These are phyloP conservation scores for Muricea muricata DNA, from an alignment of 92 coral and sea anemone genomes.

Conservation along the genomic window DNA sequence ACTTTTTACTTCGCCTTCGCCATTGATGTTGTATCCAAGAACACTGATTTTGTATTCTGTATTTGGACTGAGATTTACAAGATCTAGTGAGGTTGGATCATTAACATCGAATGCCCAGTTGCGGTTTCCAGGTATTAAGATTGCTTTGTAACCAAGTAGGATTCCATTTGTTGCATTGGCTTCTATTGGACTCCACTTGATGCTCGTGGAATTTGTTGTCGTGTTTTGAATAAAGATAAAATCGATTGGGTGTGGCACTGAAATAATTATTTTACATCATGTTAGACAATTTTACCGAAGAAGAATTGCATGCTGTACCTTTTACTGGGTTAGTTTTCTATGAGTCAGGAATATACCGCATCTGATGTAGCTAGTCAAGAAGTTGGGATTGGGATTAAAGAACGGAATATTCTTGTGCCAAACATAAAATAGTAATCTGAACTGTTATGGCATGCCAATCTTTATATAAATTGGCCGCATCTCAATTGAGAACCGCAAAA, in stretches of 20 bases:
- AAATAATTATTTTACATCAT: background rate
- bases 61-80: background rate
- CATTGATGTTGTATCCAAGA: constrained; percentile 35
- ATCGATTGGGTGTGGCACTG: background rate
- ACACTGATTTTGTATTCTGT: constrained; percentile 18
- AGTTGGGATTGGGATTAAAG: too few species aligned
- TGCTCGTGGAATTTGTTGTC: background rate
- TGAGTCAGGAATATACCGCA: too few species aligned
- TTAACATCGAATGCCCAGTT: background rate
- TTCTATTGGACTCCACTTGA: background rate
- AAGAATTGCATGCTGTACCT: too few species aligned
- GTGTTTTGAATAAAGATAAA: background rate
- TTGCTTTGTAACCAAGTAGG: background rate
- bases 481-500: too few species aligned
- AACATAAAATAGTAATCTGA: too few species aligned
- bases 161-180: constrained; percentile 3
- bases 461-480: too few species aligned
- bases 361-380: too few species aligned
- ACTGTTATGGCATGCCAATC: too few species aligned
- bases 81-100: background rate
- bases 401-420: too few species aligned
- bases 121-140: background rate
- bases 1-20: constrained; percentile 7
- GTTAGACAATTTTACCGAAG: too few species aligned
- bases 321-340: too few species aligned